Base-by-base conservation (phyloP, 1,140 invertebrate genomes). In the Brevipalpus yothersi region DNA sequence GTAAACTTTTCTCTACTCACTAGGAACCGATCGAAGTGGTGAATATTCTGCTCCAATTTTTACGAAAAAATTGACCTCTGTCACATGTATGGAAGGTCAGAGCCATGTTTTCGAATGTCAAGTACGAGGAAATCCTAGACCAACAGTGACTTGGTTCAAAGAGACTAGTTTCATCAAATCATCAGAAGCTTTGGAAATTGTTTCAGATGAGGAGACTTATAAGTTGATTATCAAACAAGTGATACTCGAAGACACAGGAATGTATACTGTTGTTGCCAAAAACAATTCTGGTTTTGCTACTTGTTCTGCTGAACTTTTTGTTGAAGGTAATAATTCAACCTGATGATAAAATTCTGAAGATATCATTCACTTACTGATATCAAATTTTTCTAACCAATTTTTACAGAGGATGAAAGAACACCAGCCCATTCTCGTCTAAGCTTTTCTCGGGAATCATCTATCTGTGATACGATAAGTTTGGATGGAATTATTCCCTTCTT, bases 161-260 rank as follows among this genome's bases (percentile, higher is more conserved):
- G 84, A 92, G 73, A 89, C 86, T 0, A 83, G 84, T 13, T 86
- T 91, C 61, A 87, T 92, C 31, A 89, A 90, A 72, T 82, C 81
- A 39, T 54, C 39, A 56, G 41, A 43, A 39, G 17, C 58, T 15
- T 47, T 67, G n/a, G 78, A 91, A 76, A 88, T 91, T 71, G 89
- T 82, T 69, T 92, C 90, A 66, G 85, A 88, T 67, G 85, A 89
- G 62, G 85, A 90, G 60, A 90, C 88, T 69, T 86, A 86, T 0
- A 90, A 86, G 4, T 72, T 98, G 19, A 82, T 94, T 21, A 94
- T 97, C 63, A 80, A 82, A 58, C 92, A 96, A 76, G 87, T 94
- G 1, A 93, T 91, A 71, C 87, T 90, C 0, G 92, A 97, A 76
- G 93, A 98, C 72, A 86, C 90, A 2, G 93, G 91, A 3, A 84